Conservation (phyloP, 2,113 vertebrate species). For the Actinemys pallida region DNA sequence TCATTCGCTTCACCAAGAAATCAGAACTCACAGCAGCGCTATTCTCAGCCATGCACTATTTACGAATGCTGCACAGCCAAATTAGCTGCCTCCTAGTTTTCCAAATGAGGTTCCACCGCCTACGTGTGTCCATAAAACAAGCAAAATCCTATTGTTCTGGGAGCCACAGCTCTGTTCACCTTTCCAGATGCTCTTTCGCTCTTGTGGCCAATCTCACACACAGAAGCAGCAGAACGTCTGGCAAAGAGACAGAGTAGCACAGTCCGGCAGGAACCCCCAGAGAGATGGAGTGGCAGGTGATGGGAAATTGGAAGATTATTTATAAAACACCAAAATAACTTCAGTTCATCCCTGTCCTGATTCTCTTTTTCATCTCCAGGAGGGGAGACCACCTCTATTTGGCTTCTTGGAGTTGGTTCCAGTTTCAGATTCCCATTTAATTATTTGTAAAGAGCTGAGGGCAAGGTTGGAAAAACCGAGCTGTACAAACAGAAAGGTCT, state of each 20-base stretch:
- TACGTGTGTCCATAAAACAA: not conserved
- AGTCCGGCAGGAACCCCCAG: not conserved
- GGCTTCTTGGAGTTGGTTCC: not conserved
- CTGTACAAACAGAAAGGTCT: not conserved
- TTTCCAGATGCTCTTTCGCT: not conserved
- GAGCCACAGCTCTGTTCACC: not conserved
- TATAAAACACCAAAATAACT: conserved; percentile 31
- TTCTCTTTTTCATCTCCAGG: not conserved
- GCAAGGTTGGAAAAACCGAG: not conserved
- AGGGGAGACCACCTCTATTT: not conserved
- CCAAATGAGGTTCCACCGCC: not conserved
- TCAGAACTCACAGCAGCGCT: not conserved
- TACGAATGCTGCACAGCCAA: not conserved
- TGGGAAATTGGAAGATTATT: conserved; percentile 40
- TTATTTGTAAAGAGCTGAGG: conserved; percentile 9
- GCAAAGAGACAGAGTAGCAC: not conserved
- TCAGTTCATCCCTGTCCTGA: not conserved
- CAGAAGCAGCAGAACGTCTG: not conserved
- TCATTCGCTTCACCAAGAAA: not conserved
- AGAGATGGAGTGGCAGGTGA: not conserved
- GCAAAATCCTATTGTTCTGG: not conserved
- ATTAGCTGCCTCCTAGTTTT: not conserved
- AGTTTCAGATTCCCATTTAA: conserved; percentile 14
- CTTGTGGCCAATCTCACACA: not conserved
- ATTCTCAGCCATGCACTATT: not conserved